A percentile compares a stretch with the other conserved stretches of the same genome.
phyloP scores from a whole-genome alignment of 1,140 invertebrate genomes.

The Conopomorpha cramerella region DNA sequence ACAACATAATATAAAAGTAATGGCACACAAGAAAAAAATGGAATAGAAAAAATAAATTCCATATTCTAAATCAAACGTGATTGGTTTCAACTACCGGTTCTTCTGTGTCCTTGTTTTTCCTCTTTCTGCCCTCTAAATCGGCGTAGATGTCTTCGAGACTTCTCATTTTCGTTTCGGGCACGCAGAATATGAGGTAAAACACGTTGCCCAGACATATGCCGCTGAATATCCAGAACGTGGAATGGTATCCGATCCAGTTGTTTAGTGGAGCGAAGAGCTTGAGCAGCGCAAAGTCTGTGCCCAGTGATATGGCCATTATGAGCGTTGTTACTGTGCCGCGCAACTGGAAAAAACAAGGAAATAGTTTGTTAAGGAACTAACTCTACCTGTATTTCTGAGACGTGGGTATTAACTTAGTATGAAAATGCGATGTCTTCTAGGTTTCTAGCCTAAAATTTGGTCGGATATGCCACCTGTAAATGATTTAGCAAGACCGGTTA shows the following conservation, averaged over 20 bases:
- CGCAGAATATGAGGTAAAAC: conserved; percentile 66
- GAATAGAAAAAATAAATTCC: too few species aligned
- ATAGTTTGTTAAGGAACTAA: too few species aligned
- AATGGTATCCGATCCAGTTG: conserved; percentile 62
- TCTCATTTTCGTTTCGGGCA: conserved; percentile 78
- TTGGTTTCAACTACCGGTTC: conserved; percentile 20
- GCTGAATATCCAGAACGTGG: conserved; percentile 72
- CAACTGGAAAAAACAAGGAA: conserved; percentile 18
- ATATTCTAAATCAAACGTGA: too few species aligned
- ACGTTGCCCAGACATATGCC: conserved; percentile 64
- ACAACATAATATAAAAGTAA: too few species aligned
- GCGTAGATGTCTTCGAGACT: conserved; percentile 71
- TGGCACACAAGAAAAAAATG: too few species aligned
- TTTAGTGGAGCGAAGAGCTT: conserved; percentile 55
- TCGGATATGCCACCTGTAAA: too few species aligned
- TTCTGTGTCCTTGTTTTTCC: conserved; percentile 12
- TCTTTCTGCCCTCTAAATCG: conserved; percentile 34
- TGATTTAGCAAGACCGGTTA: too few species aligned
- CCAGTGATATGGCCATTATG: conserved; percentile 44
- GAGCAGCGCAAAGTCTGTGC: conserved; percentile 40
- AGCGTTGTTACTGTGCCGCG: conserved; percentile 44
- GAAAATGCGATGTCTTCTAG: too few species aligned
- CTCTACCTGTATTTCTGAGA: too few species aligned
- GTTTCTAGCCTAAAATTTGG: too few species aligned
- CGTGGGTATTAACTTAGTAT: conserved; percentile 1